phyloP scores from a whole-genome alignment of 2,888 invertebrate genomes.

The Apoderus coryli region DNA sequence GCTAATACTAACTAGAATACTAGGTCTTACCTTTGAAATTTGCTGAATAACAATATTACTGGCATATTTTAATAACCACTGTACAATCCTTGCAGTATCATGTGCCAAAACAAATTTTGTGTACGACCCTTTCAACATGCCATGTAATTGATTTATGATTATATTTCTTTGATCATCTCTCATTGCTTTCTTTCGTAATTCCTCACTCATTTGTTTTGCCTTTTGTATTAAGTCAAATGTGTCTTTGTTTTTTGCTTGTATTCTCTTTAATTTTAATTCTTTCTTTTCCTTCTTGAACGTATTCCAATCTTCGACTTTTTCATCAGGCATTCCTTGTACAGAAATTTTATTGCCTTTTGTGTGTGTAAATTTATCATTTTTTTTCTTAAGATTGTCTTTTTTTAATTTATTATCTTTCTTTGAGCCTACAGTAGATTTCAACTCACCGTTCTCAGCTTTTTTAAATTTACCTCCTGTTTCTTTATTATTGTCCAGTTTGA shows the following conservation, averaged over 20 bases:
- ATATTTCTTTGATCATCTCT: conserved; percentile 40
- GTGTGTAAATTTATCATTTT: too few relatives aligned
- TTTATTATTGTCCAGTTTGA: too few relatives aligned
- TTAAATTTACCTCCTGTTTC: too few relatives aligned
- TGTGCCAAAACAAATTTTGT: conserved; percentile 63
- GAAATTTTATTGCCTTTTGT: too few relatives aligned
- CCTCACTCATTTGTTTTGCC: conserved; percentile 47
- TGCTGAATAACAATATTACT: conserved; percentile 48
- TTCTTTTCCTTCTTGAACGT: conserved; percentile 65
- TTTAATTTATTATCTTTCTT: too few relatives aligned
- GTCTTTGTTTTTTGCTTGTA: conserved; percentile 37
- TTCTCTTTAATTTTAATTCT: conserved; percentile 48
- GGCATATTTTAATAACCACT: conserved; percentile 69
- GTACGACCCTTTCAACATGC: conserved; percentile 46
- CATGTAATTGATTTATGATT: conserved; percentile 47
- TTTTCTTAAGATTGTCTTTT: too few relatives aligned
- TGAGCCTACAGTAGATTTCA: too few relatives aligned
- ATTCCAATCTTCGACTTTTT: conserved; percentile 47
- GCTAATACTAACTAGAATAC: too few relatives aligned
- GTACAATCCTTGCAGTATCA: conserved; percentile 79
- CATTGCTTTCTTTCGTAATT: conserved; percentile 33
- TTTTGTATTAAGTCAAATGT: conserved; percentile 37
- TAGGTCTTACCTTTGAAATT: conserved; percentile 44
- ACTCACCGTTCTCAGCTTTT: too few relatives aligned
- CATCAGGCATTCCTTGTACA: too few relatives aligned